Conservation (phyloP, 2,888 invertebrate genomes). For the Glyphotaelius pellucidus region DNA sequence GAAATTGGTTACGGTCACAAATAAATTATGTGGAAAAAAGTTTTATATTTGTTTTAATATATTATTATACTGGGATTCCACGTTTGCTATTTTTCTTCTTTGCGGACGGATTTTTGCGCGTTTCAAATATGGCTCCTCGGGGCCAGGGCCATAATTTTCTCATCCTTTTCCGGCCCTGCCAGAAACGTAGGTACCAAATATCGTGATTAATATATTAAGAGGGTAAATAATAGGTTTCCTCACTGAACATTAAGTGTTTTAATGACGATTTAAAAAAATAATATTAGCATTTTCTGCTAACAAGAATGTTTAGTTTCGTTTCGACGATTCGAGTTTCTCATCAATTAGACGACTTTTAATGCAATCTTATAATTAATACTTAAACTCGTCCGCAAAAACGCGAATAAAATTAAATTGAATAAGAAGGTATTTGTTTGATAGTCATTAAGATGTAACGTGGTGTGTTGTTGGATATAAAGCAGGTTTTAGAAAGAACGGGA, state of each 20-base stretch:
- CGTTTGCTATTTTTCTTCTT: too few species aligned
- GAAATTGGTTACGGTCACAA: too few species aligned
- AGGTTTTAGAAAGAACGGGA: not conserved
- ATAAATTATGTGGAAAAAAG: too few species aligned
- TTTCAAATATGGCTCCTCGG: not conserved
- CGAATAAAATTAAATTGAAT: not conserved
- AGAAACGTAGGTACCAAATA: not conserved
- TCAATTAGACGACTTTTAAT: conserved; percentile 9
- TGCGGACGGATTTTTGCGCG: not conserved
- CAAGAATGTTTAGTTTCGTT: not conserved
- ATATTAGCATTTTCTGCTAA: not conserved
- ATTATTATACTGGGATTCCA: too few species aligned
- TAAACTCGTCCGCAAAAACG: not conserved
- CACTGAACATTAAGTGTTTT: not conserved
- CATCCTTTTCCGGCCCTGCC: not conserved
- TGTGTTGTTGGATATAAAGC: not conserved
- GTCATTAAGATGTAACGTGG: not conserved
- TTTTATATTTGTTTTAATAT: too few species aligned
- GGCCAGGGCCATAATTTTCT: not conserved
- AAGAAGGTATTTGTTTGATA: not conserved
- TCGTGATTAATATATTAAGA: not conserved
- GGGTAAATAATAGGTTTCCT: not conserved
- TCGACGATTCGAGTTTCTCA: conserved; percentile 18
- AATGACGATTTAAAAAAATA: not conserved
- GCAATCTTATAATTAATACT: not conserved